Percentiles rank a stretch among this genome's conserved stretches.
Evolutionary conservation across 2,113 vertebrate species (phyloP).

Genomic region (Todiramphus saurophagus): DNA sequence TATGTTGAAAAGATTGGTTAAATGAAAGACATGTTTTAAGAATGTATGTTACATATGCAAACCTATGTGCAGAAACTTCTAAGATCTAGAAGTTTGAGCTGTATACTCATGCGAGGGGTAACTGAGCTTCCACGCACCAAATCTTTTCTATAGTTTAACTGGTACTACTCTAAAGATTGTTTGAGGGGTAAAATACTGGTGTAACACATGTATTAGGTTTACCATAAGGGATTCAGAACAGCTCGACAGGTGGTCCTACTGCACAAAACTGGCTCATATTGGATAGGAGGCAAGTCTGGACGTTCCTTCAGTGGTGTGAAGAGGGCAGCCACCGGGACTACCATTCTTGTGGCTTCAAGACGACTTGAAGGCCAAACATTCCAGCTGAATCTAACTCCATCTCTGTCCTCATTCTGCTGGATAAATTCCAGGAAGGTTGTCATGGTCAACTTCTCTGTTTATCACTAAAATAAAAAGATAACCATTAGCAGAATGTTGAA

Average conservation of each 20-base stretch:
- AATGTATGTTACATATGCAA: not conserved
- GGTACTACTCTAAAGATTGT: not conserved
- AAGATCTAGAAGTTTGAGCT: not conserved
- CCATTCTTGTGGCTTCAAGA: constrained; percentile 96
- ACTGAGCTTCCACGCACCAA: not conserved
- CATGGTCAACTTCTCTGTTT: constrained; percentile 77
- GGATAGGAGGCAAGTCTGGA: constrained; percentile 93
- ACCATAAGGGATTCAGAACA: constrained; percentile 97
- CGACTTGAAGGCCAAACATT: constrained; percentile 98
- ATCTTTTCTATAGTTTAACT: not conserved
- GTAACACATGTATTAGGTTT: not conserved
- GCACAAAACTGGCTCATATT: constrained; percentile 95
- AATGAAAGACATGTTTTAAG: not conserved
- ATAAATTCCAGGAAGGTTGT: constrained; percentile 97
- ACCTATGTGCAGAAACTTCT: not conserved
- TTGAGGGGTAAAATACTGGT: not conserved
- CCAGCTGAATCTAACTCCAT: constrained; percentile 98
- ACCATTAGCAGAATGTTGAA: not conserved
- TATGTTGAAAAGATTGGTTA: not conserved
- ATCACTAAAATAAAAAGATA: constrained; percentile 47
- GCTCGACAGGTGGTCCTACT: constrained; percentile 94
- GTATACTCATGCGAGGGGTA: not conserved
- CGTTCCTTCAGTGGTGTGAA: constrained; percentile 91
- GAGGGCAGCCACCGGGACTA: constrained; percentile 90
- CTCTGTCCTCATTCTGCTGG: constrained; percentile 95